phyloP scores from a whole-genome alignment of 2,888 invertebrate genomes.

The Meiosimyza platycephala region DNA sequence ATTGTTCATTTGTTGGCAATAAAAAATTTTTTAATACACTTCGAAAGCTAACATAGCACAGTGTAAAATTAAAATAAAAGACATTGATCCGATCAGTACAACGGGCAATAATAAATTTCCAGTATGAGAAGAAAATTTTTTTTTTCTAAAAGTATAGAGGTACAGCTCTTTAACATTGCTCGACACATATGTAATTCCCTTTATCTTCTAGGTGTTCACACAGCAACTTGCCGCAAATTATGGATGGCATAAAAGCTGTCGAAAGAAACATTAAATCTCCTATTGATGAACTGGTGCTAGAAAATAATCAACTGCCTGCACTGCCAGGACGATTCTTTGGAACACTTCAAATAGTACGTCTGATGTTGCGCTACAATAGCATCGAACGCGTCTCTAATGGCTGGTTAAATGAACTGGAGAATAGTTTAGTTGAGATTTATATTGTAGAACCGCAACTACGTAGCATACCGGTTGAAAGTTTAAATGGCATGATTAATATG shows the following conservation, averaged over 20 bases:
- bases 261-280: slow-evolving; percentile 74
- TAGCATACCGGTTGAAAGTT: slow-evolving; percentile 82
- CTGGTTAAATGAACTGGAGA: slow-evolving; percentile 84
- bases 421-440: slow-evolving; percentile 82
- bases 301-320: slow-evolving; percentile 87
- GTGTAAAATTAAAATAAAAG: too few species aligned
- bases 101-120: too few species aligned
- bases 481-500: slow-evolving; percentile 78
- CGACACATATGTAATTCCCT: background rate
- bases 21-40: too few species aligned
- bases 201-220: slow-evolving; percentile 83
- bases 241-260: slow-evolving; percentile 79
- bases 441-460: slow-evolving; percentile 86
- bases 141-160: too few species aligned
- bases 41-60: too few species aligned
- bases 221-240: slow-evolving; percentile 83
- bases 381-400: slow-evolving; percentile 83
- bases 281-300: slow-evolving; percentile 87
- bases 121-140: too few species aligned
- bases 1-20: too few species aligned
- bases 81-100: too few species aligned
- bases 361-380: slow-evolving; percentile 87
- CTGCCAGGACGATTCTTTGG: slow-evolving; percentile 86
- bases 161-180: too few species aligned
- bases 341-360: slow-evolving; percentile 78